A percentile compares a stretch with the other conserved stretches of the same genome.
Evolutionary conservation across 2,888 invertebrate genomes (phyloP).

Genomic region (Sphecodes monilicornis): DNA sequence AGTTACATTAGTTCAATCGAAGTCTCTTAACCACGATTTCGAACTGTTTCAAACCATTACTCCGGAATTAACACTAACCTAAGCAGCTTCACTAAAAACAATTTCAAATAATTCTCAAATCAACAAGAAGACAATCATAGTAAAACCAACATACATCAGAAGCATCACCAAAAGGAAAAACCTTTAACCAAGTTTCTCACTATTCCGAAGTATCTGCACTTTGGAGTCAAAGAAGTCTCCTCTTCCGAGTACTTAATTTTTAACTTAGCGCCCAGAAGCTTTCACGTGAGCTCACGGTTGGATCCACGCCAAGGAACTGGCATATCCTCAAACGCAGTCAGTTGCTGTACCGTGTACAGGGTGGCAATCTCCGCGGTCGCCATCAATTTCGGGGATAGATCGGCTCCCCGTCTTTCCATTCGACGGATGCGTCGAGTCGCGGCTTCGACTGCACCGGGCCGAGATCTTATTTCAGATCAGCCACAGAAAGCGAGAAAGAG

Average conservation of each 20-base stretch:
- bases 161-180: too few species aligned
- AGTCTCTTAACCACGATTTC: too few species aligned
- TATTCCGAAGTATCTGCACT: neutral
- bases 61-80: too few species aligned
- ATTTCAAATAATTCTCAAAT: too few species aligned
- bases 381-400: slow-evolving; percentile 37
- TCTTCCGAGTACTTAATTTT: neutral
- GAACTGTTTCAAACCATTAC: too few species aligned
- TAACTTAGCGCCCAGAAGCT: neutral
- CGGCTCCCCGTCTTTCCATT: slow-evolving; percentile 22
- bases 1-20: too few species aligned
- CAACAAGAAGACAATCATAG: too few species aligned
- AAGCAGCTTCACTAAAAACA: too few species aligned
- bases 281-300: neutral
- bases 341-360: neutral
- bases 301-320: neutral
- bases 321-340: neutral
- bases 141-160: neutral
- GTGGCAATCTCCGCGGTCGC: slow-evolving; percentile 11
- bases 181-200: neutral
- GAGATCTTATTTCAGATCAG: slow-evolving; percentile 13
- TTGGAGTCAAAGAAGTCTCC: neutral
- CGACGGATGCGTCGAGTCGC: slow-evolving; percentile 19
- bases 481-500: neutral
- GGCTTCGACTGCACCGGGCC: neutral